Evolutionary conservation across 2,888 invertebrate species (phyloP), one percentile per base, ranked within the genome.

Genomic region (Thyatira batis): DNA sequence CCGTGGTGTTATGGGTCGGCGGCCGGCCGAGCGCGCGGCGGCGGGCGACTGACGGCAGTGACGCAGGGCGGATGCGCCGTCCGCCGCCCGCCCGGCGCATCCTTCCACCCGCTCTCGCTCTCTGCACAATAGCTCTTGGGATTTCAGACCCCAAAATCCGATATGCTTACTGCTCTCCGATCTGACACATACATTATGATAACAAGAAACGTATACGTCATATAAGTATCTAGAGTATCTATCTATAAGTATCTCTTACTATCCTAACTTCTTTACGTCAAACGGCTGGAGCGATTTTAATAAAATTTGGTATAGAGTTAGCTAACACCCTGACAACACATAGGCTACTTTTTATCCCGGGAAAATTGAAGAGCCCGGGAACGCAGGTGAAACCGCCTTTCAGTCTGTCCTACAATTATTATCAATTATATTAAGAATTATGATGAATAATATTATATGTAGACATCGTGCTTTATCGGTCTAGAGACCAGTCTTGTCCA

Each of bases 51-150:
- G 82, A 71, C 83, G 83, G 77, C 72, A 85, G 78, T 89, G 89
- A 78, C 90, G 90, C 90, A 89, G 89, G 89, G 88, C 87, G 85
- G 87, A 85, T 87, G 90, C 90, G 89, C 87, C 27, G 48, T 48
- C 17, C 10, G 10, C 25, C 86, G 84, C 84, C 82, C 74, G 83
- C 81, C 82, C 77, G 83, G 85, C 87, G 89, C 89, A 89, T 88
- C 84, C 80, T 78, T 73, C 82, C 83, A 80, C 82, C 82, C 80
- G 71, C 77, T 61, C 77, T 65, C 70, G 63, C 65, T 72, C 67
- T 67, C 65, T 70, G 64, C 59, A 65, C 67, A 70, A 67, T 73
- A 63, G 61, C 65, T 73, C 60, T 56, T 50, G 58, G 60, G 66
- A 76, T 76, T 79, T 60, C 56, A 63, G 58, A 65, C 58, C 68